These are phyloP conservation scores for Habrosyne pyritoides DNA, from an alignment of 2,888 invertebrate genomes.

Conservation along the genomic window DNA sequence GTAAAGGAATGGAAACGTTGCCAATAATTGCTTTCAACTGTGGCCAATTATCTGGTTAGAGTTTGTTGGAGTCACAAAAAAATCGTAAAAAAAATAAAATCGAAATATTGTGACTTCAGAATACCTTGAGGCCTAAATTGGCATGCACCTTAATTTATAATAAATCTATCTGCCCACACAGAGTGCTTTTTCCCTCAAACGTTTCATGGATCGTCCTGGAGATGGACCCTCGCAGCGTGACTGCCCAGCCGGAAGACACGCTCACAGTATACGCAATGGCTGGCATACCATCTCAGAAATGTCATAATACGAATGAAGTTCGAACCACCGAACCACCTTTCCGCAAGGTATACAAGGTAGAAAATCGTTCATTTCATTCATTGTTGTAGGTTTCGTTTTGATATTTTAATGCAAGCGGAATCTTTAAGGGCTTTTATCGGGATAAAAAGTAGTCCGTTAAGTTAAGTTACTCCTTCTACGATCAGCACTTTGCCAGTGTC, in stretches of 20 bases:
- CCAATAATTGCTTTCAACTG: too few relatives aligned
- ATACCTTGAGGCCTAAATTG: too few relatives aligned
- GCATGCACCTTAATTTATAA: too few relatives aligned
- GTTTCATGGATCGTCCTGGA: slow-evolving; percentile 97
- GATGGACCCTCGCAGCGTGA: slow-evolving; percentile 96
- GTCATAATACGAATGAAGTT: slow-evolving; percentile 59
- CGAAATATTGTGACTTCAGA: too few relatives aligned
- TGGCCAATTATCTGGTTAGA: too few relatives aligned
- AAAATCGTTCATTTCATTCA: slow-evolving; percentile 18
- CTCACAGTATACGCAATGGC: slow-evolving; percentile 85
- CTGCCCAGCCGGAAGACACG: slow-evolving; percentile 96
- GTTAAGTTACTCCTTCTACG: too few relatives aligned
- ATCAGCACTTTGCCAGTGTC: too few relatives aligned
- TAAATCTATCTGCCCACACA: slow-evolving; percentile 59
- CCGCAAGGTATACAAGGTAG: slow-evolving; percentile 79
- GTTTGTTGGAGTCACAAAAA: too few relatives aligned
- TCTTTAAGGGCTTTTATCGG: background rate
- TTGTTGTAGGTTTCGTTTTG: background rate
- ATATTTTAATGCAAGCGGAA: background rate
- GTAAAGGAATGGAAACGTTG: too few relatives aligned
- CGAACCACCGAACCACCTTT: slow-evolving; percentile 63
- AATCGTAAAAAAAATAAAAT: too few relatives aligned
- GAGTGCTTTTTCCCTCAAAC: slow-evolving; percentile 93
- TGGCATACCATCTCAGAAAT: slow-evolving; percentile 64
- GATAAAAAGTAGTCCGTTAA: too few relatives aligned